Base-by-base conservation (phyloP, 1,140 invertebrate species). In the Planococcus citri region DNA sequence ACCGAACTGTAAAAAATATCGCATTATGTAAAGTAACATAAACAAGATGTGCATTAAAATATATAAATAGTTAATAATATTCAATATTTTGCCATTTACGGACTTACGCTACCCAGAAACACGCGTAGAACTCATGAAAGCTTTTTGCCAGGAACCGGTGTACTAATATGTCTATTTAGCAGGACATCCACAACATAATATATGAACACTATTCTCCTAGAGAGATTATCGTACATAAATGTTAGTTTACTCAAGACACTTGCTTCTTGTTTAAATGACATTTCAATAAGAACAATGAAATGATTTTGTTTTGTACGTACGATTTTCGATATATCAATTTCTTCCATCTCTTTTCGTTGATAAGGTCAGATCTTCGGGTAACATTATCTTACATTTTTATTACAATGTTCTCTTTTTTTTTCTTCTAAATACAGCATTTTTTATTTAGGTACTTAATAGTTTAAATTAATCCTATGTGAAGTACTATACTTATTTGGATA, bases 251-350 rank as follows among this genome's bases (percentile, higher is more conserved):
- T 58, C 51, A 58, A 58, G 17, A 58, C 17, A n/a, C 17, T 22
- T 4, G 51, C 51, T n/a, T 33, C 29, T 33, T 33, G 4, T 22
- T 58, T 22, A 58, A 58, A 58, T n/a, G 51, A 33, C 29, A 33
- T 58, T 58, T n/a, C 51, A 58, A 58, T 58, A 58, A 58, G 17
- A 20, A 58, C 51, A 58, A 58, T 58, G 51, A 58, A 58, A 58
- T 58, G 51, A 20, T 58, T 58, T 58, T 20, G 51, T 58, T 58
- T 58, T 58, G 51, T 58, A 58, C 51, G 51, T 58, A 58, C 51
- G 51, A 58, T 58, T 22, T 20, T n/a, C 29, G 29, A 33, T 33
- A 33, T 33, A 33, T 12, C 29, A 33, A 33, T 33, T n/a, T 33
- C 29, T 33, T 33, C 29, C 29, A 33, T 33, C 12, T 33, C 29